Base-by-base conservation (phyloP, 2,888 invertebrate genomes). In the Epinotia brunnichana region DNA sequence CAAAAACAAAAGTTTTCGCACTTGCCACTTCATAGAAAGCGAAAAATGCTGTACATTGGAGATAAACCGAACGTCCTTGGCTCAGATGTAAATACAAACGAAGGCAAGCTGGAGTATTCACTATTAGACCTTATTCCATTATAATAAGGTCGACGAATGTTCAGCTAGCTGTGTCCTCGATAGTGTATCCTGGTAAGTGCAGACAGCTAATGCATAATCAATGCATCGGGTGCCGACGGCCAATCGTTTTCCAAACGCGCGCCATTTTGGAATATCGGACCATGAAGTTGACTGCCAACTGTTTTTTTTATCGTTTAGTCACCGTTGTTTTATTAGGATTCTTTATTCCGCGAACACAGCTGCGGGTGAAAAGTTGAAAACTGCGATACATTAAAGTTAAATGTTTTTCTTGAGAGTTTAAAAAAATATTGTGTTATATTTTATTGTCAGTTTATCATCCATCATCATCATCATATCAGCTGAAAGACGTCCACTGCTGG, bases 141-240 rank as follows among this genome's bases (percentile, higher is more conserved):
- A 2, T 0, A 48, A 48, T 48, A n/a, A n/a, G 15, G 44, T 48
- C n/a, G 5, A n/a, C 15, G 44, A n/a, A n/a, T n/a, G 13, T 13
- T 10, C 4, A 48, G 4, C 7, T 48, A n/a, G 2, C 48, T 5
- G 48, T 48, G 48, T 48, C 48, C n/a, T 48, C 48, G n/a, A 48
- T n/a, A 48, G 48, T 48, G 1, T 9, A 35, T n/a, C 48, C 48
- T 48, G 48, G 5, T 48, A n/a, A 48, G 48, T 48, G n/a, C 48
- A n/a, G 48, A 15, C n/a, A 3, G 29, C 48, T 60, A 39, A 69
- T 69, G 60, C 68, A 69, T 60, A 69, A 60, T 69, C 51, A 51
- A 60, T 69, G 39, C 68, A 44, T 17, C 56, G 66, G 66, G 54
- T 44, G 56, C 24, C 44, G 57, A 11, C 24, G 24, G 57, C 2